These are phyloP conservation scores for Corythucha ciliata DNA, from an alignment of 2,888 invertebrate genomes.

Conservation along the genomic window DNA sequence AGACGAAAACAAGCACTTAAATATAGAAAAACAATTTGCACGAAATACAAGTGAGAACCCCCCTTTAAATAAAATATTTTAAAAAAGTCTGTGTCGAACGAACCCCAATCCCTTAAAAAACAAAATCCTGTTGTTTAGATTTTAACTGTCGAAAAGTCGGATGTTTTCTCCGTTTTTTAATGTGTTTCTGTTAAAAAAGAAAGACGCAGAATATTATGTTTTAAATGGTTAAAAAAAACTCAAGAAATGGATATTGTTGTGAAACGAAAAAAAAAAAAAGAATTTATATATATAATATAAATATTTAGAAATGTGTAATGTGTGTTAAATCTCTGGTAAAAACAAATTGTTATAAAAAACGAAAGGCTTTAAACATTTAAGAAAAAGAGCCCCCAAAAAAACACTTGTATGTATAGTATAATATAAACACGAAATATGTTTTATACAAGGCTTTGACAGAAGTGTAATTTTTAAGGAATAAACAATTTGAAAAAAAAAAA, in stretches of 20 bases:
- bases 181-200: constrained; percentile 10
- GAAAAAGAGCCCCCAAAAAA: constrained; percentile 16
- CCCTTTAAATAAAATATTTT: too few relatives aligned
- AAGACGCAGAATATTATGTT: too few relatives aligned
- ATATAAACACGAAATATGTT: constrained; percentile 30
- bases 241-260: constrained; percentile 20
- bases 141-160: constrained; percentile 21
- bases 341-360: constrained; percentile 16
- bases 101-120: too few relatives aligned
- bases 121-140: constrained; percentile 25
- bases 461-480: too few relatives aligned
- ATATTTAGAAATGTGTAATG: constrained; percentile 19
- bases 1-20: constrained; percentile 29
- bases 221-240: too few relatives aligned
- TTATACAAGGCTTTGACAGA: constrained; percentile 31
- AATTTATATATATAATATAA: constrained; percentile 1
- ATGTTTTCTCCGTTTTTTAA: constrained; percentile 12
- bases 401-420: constrained; percentile 27
- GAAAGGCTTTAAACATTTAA: constrained; percentile 9
- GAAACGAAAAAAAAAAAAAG: not conserved
- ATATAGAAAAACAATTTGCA: constrained; percentile 28
- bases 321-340: constrained; percentile 22
- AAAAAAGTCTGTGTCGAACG: too few relatives aligned
- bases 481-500: too few relatives aligned
- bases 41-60: constrained; percentile 23